Evolutionary conservation across 1,140 invertebrate species (phyloP).

Genomic region (Lepidurus apus): DNA sequence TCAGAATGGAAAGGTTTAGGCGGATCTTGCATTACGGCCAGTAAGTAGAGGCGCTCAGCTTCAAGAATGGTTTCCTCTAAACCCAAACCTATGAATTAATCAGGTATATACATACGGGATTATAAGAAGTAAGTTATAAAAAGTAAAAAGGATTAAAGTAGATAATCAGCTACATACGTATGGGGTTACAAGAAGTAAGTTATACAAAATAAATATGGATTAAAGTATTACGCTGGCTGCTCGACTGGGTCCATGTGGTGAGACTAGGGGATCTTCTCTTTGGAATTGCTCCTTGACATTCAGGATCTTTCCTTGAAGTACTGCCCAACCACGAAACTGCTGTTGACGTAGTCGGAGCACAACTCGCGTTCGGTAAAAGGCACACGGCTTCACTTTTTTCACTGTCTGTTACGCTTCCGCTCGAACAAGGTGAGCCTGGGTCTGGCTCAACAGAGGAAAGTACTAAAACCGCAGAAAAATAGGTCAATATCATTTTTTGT

Average conservation of each 20-base stretch:
- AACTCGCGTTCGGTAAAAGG: slow-evolving; percentile 22
- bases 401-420: slow-evolving; percentile 25
- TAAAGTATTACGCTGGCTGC: not conserved
- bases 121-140: not conserved
- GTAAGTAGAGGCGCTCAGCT: not conserved
- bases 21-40: not conserved
- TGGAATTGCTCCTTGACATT: slow-evolving; percentile 1
- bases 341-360: not conserved
- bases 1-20: not conserved
- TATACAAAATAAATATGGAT: not conserved
- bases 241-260: not conserved
- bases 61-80: not conserved
- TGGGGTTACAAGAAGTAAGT: not conserved
- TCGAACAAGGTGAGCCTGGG: not conserved
- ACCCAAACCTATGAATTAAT: not conserved
- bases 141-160: not conserved
- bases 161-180: not conserved
- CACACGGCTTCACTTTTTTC: slow-evolving; percentile 32
- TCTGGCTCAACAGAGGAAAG: not conserved
- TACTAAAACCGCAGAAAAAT: not conserved
- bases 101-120: not conserved
- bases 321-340: not conserved
- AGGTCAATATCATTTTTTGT: not conserved
- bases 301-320: not conserved
- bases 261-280: slow-evolving; percentile 5